Evolutionary conservation across 2,113 vertebrate genomes (phyloP).

Genomic region (Numida meleagris): DNA sequence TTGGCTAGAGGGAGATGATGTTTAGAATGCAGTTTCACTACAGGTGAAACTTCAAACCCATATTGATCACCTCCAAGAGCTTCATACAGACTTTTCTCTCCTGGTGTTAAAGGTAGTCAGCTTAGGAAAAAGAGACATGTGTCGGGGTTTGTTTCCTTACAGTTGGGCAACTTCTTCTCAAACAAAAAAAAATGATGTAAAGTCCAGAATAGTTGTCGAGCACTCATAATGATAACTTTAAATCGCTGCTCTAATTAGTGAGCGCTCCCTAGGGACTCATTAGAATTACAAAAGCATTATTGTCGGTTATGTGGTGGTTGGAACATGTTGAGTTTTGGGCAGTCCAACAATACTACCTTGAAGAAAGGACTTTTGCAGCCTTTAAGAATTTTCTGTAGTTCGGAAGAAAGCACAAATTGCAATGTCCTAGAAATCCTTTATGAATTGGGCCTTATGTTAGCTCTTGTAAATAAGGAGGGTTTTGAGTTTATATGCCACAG

Average conservation of each 20-base stretch:
- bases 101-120: accelerated
- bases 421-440: conserved; percentile 68
- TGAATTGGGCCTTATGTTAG: conserved; percentile 69
- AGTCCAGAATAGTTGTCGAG: neutral
- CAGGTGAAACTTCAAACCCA: neutral
- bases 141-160: neutral
- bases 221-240: conserved; percentile 36
- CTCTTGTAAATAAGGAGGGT: conserved; percentile 67
- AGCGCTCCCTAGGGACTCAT: conserved; percentile 44
- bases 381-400: conserved; percentile 52
- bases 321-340: conserved; percentile 18
- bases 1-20: neutral
- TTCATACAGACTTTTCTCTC: neutral
- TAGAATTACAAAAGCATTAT: conserved; percentile 61
- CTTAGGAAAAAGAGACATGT: neutral
- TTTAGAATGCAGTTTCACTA: neutral
- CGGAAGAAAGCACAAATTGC: conserved; percentile 58
- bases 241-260: conserved; percentile 54
- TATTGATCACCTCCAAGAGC: neutral
- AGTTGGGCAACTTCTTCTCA: neutral
- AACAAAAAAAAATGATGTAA: neutral
- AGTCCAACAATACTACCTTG: conserved; percentile 37
- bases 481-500: conserved; percentile 75
- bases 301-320: neutral
- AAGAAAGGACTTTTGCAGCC: conserved; percentile 46